phyloP scores from a whole-genome alignment of 2,113 vertebrate genomes.

The Lasiurus borealis region DNA sequence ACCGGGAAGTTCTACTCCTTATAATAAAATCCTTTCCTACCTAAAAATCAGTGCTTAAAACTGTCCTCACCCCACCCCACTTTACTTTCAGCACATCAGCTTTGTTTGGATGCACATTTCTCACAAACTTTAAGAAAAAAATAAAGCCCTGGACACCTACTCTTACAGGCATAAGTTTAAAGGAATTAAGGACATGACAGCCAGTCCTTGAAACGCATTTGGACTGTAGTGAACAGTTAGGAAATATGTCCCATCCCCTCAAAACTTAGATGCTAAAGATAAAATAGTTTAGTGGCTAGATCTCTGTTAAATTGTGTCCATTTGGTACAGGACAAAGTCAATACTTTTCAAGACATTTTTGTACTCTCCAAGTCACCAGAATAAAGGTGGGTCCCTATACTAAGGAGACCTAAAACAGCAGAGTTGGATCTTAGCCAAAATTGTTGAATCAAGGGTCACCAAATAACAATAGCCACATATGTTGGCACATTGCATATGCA shows the following conservation, averaged over 20 bases:
- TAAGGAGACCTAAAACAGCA: background rate
- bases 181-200: background rate
- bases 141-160: background rate
- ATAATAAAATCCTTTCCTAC: background rate
- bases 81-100: background rate
- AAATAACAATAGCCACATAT: background rate
- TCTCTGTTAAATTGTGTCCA: background rate
- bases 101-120: background rate
- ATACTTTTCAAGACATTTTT: background rate
- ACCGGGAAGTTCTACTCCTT: background rate
- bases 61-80: background rate
- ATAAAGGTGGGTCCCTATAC: background rate
- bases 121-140: conserved; percentile 8
- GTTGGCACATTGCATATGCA: background rate
- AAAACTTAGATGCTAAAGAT: background rate
- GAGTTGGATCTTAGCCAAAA: background rate
- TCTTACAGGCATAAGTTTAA: background rate
- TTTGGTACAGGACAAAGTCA: background rate
- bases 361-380: background rate
- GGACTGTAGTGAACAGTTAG: background rate
- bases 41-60: conserved; percentile 4
- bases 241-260: background rate
- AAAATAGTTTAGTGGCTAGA: background rate
- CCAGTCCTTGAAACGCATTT: background rate
- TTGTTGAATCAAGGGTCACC: background rate